A percentile compares a stretch with the other conserved stretches of the same genome.
Conservation (phyloP, 1,140 invertebrate species). For the Steinernema khuongi region DNA sequence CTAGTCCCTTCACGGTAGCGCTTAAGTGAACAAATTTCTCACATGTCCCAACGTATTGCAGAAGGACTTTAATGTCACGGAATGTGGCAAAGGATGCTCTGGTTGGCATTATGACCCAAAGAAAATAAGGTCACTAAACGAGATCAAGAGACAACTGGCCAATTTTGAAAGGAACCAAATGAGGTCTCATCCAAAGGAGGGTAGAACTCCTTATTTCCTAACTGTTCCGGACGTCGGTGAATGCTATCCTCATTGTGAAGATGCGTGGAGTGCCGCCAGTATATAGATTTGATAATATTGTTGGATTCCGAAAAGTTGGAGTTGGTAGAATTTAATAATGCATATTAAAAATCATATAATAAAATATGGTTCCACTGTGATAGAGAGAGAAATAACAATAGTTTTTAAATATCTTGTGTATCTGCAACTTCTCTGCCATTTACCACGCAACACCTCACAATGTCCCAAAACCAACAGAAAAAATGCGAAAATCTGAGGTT, state of each 20-base stretch:
- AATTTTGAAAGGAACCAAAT: conserved; percentile 32
- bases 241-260: conserved; percentile 45
- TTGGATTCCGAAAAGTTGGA: too few relatives aligned
- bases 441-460: too few relatives aligned
- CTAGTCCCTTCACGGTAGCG: conserved; percentile 23
- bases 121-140: conserved; percentile 5
- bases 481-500: too few relatives aligned
- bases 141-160: conserved; percentile 20
- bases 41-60: conserved; percentile 21
- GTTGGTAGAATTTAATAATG: too few relatives aligned
- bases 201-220: conserved; percentile 15
- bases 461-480: too few relatives aligned
- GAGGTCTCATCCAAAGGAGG: conserved; percentile 32
- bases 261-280: too few relatives aligned
- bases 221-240: conserved; percentile 34
- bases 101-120: conserved; percentile 31
- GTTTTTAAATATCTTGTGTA: too few relatives aligned
- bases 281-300: too few relatives aligned
- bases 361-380: too few relatives aligned
- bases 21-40: not conserved
- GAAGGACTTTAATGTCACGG: conserved; percentile 27
- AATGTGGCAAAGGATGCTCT: conserved; percentile 14
- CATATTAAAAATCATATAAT: too few relatives aligned
- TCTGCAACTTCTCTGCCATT: too few relatives aligned
- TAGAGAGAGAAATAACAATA: too few relatives aligned